Base-by-base conservation (phyloP, 2,888 invertebrate species). In the Heliconius sara region DNA sequence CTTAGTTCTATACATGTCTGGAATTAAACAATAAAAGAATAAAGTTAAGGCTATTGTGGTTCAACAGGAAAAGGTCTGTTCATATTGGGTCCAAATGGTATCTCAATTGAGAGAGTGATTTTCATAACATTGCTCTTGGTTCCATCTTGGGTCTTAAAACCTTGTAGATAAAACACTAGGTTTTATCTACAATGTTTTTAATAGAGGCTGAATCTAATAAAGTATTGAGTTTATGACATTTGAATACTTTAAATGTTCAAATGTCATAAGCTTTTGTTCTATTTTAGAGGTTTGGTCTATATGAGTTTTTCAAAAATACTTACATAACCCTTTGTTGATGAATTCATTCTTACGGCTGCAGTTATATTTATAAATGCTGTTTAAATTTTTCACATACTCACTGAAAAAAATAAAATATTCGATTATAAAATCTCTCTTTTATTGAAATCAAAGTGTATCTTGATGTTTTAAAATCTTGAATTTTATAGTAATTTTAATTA, bases 251-350 rank as follows among this genome's bases (percentile, higher is more conserved):
- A 22, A 22, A 57, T 57, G n/a, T n/a, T n/a, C 60, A 60, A 60
- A n/a, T 60, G n/a, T 60, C 60, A 60, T 60, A 60, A n/a, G n/a
- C 60, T 60, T 60, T n/a, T 60, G 60, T 60, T n/a, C 60, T 60
- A 60, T 60, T 60, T 60, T 10, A 60, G 60, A 60, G 10, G 22
- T 60, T n/a, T 60, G n/a, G 0, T 9, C n/a, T 60, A 1, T 60
- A 57, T 22, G 77, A 65, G 65, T 30, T 81, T 67, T 63, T 71
- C 76, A 77, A 67, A 25, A 57, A 77, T 83, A 95, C 97, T 95
- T 96, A 98, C 98, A 97, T 52, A 97, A 95, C 86, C 98, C 98
- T 92, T 97, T 97, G 87, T 96, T 97, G 85, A 98, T 98, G 87
- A 98, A 98, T 85, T 98, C 98, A 91, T 96, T 95, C 92, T 98